Percentiles rank a stretch among this genome's conserved stretches.
phyloP scores from a whole-genome alignment of 2,888 invertebrate genomes.

The Philereme transversata region DNA sequence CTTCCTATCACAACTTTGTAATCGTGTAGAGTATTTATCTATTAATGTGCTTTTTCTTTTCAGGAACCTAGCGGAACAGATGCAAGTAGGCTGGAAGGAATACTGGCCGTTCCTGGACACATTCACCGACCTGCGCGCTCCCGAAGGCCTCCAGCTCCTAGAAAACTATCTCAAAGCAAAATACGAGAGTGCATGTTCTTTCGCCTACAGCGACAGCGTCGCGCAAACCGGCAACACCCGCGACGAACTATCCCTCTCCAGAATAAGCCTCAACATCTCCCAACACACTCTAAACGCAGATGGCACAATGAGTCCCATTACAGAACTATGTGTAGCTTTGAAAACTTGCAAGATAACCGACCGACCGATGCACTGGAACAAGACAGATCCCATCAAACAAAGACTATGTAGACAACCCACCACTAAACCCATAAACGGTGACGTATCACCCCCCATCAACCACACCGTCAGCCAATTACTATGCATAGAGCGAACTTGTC shows the following conservation, averaged over 20 bases:
- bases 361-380: conserved; percentile 60
- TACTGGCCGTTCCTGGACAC: conserved; percentile 96
- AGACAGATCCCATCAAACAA: conserved; percentile 66
- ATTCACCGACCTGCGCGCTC: conserved; percentile 90
- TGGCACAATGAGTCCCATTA: conserved; percentile 78
- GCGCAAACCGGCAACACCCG: conserved; percentile 54
- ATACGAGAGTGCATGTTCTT: conserved; percentile 73
- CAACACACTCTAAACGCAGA: conserved; percentile 50
- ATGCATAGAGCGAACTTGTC: conserved; percentile 76
- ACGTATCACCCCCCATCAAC: conserved; percentile 51
- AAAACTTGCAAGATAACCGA: conserved; percentile 81
- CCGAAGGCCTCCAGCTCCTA: conserved; percentile 88
- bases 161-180: conserved; percentile 88
- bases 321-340: conserved; percentile 84
- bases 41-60: background rate
- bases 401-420: conserved; percentile 64
- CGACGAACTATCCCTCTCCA: conserved; percentile 63
- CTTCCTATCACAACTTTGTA: no score
- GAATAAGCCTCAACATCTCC: conserved; percentile 58
- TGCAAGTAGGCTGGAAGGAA: conserved; percentile 93
- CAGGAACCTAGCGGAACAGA: conserved; percentile 88
- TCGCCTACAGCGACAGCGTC: conserved; percentile 67
- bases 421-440: conserved; percentile 59
- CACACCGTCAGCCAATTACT: conserved; percentile 72
- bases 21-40: no score